Evolutionary conservation across 2,797 vertebrate genomes (phyloP), one percentile per base, ranked within the genome.

Genomic region (Pachyuromys duprasi): DNA sequence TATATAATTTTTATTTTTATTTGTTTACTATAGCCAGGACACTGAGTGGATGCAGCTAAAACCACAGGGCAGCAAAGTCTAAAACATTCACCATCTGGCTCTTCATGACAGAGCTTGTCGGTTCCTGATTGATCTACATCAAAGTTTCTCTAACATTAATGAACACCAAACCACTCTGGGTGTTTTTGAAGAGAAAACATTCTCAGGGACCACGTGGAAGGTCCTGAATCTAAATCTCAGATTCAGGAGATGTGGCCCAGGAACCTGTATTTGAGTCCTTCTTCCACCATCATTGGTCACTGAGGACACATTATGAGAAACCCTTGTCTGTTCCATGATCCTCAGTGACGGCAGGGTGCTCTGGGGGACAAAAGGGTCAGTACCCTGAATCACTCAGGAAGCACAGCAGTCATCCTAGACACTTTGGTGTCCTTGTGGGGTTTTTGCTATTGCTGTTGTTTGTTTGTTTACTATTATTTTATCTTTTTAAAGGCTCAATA

Each of bases 401-500:
- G 11, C 4, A 17, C 26, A 15, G 4, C 57, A 17, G 5, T 31
- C 24, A 57, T 8, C 26, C 63, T 8, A 80, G n/a, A n/a, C 55
- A 31, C 60, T 8, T 8, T 33, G 9, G 13, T n/a, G 0, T 2
- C 36, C n/a, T 57, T 28, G 8, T 7, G 3, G n/a, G 24, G 3
- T 39, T 72, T 84, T n/a, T 67, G 28, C 45, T 33, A 53, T 24
- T 84, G 42, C 6, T 84, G 62, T n/a, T 84, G 39, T 4, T 84
- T 83, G 39, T 65, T 31, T 63, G 2, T n/a, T 49, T 67, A 5
- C 4, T 78, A 26, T 63, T 18, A 13, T 53, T 90, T 62, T 42
- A 49, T 49, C 36, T 91, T 96, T 94, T 88, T 76, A 31, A 81
- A 93, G n/a, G 0, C 39, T 90, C 42, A 63, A 45, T 53, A 36